Conservation (phyloP, 2,888 invertebrate species). For the Aspidiotus destructor region DNA sequence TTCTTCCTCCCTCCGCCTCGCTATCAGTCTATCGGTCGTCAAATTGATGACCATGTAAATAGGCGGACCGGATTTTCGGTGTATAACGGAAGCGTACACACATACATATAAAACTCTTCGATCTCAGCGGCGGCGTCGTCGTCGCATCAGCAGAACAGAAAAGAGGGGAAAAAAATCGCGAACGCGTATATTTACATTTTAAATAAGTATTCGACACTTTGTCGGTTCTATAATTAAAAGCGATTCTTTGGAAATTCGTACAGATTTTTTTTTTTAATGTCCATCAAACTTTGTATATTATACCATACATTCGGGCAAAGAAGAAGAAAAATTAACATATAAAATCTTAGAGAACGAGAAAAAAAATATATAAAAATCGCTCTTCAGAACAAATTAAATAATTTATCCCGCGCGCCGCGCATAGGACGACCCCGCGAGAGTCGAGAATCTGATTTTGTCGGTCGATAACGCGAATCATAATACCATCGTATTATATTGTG, state of each 20-base stretch:
- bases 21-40: neutral
- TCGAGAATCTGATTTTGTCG: too few species aligned
- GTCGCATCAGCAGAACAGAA: neutral
- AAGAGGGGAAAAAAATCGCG: conserved; percentile 6
- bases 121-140: neutral
- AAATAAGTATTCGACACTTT: conserved; percentile 11
- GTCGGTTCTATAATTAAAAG: conserved; percentile 8
- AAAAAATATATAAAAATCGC: conserved; percentile 5
- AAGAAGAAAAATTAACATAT: conserved; percentile 10
- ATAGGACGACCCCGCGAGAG: too few species aligned
- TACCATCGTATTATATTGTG: too few species aligned
- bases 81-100: conserved; percentile 5
- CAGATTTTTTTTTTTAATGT: neutral
- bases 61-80: conserved; percentile 4
- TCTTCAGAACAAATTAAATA: conserved; percentile 12
- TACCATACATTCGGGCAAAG: neutral
- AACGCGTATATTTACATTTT: conserved; percentile 13
- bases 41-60: conserved; percentile 17
- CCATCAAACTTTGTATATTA: neutral
- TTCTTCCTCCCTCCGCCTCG: neutral
- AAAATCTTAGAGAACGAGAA: neutral
- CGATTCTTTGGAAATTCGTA: conserved; percentile 8
- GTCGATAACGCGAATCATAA: too few species aligned
- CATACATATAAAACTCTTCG: neutral
- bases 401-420: neutral